Percentiles rank a stretch among this genome's conserved stretches.
Evolutionary conservation across 1,140 invertebrate species (phyloP).

Genomic region (Drosophila sturtevanti): DNA sequence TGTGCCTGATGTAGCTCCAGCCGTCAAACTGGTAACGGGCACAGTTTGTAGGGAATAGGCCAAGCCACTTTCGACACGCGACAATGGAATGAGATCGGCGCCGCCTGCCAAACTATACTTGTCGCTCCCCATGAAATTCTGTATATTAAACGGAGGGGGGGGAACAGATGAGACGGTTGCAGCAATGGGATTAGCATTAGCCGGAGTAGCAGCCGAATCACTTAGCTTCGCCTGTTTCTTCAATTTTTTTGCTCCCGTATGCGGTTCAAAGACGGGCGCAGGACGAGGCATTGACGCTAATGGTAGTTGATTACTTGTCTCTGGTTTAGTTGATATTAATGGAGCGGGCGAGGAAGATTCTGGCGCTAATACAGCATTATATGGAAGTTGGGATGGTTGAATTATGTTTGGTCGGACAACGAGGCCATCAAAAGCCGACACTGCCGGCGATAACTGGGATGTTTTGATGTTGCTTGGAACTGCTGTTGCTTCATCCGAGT

Average conservation of each 20-base stretch:
- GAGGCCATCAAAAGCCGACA: background rate
- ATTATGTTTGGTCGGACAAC: slow-evolving; percentile 15
- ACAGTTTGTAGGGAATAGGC: slow-evolving; percentile 53
- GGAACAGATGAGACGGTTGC: background rate
- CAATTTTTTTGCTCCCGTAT: slow-evolving; percentile 6
- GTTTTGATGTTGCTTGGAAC: background rate
- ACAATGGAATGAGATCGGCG: slow-evolving; percentile 73
- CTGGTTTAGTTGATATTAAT: background rate
- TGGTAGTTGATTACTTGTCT: background rate
- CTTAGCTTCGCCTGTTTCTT: slow-evolving; percentile 30
- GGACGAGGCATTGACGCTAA: background rate
- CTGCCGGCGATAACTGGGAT: slow-evolving; percentile 5
- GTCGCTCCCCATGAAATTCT: slow-evolving; percentile 55
- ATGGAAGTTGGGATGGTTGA: slow-evolving; percentile 21
- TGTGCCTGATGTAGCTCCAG: slow-evolving; percentile 54
- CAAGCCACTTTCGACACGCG: slow-evolving; percentile 46
- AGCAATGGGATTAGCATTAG: background rate
- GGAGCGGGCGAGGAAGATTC: background rate
- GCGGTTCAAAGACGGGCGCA: slow-evolving; percentile 1
- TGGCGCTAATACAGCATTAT: background rate
- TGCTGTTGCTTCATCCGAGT: slow-evolving; percentile 45
- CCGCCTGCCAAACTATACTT: slow-evolving; percentile 74
- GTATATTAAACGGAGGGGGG: slow-evolving; percentile 43
- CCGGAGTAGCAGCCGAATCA: background rate
- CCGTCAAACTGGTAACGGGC: slow-evolving; percentile 47